Conservation (phyloP, 2,888 invertebrate genomes). For the Heliothis peltigera region DNA sequence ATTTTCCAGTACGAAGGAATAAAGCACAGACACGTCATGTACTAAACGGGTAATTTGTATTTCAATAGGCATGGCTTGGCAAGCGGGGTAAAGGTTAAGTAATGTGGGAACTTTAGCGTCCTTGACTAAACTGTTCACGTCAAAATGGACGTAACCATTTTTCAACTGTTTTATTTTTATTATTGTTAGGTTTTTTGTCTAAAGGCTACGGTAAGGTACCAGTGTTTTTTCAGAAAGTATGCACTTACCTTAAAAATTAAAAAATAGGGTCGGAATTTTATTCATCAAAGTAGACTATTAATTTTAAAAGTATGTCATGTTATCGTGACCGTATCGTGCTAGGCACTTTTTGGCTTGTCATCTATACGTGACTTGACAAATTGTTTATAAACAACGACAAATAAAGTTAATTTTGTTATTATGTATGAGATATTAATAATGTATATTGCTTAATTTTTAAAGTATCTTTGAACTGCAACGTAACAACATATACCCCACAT, state of each 20-base stretch:
- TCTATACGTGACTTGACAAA: too few species aligned
- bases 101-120: slow-evolving; percentile 64
- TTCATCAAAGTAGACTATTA: too few species aligned
- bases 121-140: slow-evolving; percentile 57
- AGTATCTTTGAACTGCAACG: not conserved
- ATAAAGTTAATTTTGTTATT: too few species aligned
- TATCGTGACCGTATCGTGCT: too few species aligned
- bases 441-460: not conserved
- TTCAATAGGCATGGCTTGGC: slow-evolving; percentile 56
- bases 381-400: too few species aligned
- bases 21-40: slow-evolving; percentile 37
- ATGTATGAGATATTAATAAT: not conserved
- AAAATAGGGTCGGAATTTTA: too few species aligned
- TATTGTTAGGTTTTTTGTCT: too few species aligned
- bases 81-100: slow-evolving; percentile 59
- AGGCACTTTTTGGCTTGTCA: too few species aligned
- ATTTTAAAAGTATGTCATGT: too few species aligned
- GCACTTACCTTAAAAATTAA: too few species aligned
- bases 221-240: too few species aligned
- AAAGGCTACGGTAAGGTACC: too few species aligned
- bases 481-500: slow-evolving; percentile 24
- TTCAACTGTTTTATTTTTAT: not conserved
- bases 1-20: slow-evolving; percentile 38
- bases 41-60: slow-evolving; percentile 62
- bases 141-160: slow-evolving; percentile 23